These are phyloP conservation scores for Hemistola chrysoprasaria DNA, from an alignment of 2,888 invertebrate genomes.

Conservation along the genomic window DNA sequence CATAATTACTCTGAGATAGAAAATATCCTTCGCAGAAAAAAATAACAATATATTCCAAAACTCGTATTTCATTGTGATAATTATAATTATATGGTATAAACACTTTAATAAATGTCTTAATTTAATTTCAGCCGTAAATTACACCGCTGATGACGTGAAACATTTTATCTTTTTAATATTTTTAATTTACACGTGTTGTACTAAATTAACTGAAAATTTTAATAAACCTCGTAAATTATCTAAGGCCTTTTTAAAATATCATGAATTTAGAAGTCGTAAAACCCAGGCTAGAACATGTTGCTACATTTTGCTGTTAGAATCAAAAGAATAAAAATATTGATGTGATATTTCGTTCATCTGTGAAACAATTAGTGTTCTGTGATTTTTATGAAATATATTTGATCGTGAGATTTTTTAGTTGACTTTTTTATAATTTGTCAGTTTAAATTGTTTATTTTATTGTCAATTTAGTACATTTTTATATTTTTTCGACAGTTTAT, in stretches of 20 bases:
- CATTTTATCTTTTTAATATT: too few species aligned
- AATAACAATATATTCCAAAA: too few species aligned
- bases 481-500: too few species aligned
- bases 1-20: too few species aligned
- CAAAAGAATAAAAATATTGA: constrained; percentile 3
- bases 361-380: constrained; percentile 6
- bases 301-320: constrained; percentile 4
- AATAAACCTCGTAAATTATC: constrained; percentile 10
- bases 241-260: constrained; percentile 18
- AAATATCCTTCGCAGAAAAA: too few species aligned
- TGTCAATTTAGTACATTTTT: too few species aligned
- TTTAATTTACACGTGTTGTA: constrained; percentile 6
- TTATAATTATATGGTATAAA: neutral
- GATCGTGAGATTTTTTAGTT: too few species aligned
- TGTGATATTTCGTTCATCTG: constrained; percentile 3
- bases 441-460: too few species aligned
- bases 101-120: neutral
- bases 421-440: too few species aligned
- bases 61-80: too few species aligned
- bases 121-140: too few species aligned
- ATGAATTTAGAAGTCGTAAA: constrained; percentile 11
- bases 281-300: constrained; percentile 7
- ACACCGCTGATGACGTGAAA: too few species aligned
- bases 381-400: neutral
- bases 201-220: constrained; percentile 11